Conservation (phyloP, 1,140 invertebrate species). For the Heliconius himera region DNA sequence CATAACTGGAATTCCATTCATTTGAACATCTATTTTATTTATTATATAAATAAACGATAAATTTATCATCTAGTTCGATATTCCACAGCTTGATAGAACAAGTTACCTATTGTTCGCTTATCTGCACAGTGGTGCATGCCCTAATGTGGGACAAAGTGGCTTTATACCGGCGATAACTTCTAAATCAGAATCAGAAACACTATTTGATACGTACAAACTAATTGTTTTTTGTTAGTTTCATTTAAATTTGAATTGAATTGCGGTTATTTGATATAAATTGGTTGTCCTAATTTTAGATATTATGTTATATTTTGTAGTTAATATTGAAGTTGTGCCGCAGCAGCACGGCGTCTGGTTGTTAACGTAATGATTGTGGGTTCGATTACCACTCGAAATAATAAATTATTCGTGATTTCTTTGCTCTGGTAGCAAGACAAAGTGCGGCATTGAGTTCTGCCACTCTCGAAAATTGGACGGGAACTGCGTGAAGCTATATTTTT, state of each 20-base stretch:
- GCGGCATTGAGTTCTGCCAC: no score
- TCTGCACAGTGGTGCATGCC: constrained; percentile 43
- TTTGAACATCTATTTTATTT: not conserved
- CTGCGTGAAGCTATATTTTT: no score
- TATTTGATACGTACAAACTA: not conserved
- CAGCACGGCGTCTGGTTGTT: not conserved
- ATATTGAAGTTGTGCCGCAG: not conserved
- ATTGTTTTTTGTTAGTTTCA: not conserved
- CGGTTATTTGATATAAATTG: not conserved
- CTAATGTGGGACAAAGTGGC: constrained; percentile 50
- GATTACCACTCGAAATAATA: no score
- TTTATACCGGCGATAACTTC: constrained; percentile 43
- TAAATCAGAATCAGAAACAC: constrained; percentile 22
- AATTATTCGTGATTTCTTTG: no score
- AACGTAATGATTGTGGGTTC: no score
- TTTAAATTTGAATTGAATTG: not conserved
- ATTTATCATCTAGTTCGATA: constrained; percentile 16
- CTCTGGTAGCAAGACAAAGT: no score
- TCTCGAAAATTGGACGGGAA: no score
- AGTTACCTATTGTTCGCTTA: constrained; percentile 47
- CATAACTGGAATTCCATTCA: not conserved
- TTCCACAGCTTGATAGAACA: constrained; percentile 30
- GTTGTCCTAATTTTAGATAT: not conserved
- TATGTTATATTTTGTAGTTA: not conserved
- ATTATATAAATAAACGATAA: constrained; percentile 2